These are phyloP conservation scores for Thalassoma bifasciatum DNA, from an alignment of 2,113 vertebrate species.

Conservation along the genomic window DNA sequence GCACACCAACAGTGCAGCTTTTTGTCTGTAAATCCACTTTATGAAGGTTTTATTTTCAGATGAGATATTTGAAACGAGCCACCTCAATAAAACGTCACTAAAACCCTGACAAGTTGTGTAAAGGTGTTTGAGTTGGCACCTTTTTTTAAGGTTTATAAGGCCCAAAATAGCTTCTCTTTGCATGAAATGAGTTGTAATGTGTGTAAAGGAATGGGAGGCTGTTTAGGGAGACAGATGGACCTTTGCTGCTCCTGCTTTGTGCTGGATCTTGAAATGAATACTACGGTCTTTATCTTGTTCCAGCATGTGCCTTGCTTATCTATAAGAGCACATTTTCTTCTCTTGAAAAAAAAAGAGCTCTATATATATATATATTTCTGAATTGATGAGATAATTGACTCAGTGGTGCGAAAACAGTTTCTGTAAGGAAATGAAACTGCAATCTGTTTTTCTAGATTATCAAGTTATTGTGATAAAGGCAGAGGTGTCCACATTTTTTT, in stretches of 20 bases:
- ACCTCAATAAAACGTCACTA: slow-evolving; percentile 27
- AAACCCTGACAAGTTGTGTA: slow-evolving; percentile 6
- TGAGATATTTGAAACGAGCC: neutral
- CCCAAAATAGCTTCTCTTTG: slow-evolving; percentile 45
- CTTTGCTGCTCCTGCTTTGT: neutral
- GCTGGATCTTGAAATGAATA: neutral
- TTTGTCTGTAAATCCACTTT: slow-evolving; percentile 34
- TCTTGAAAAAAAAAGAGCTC: too few species aligned
- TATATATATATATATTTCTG: too few species aligned
- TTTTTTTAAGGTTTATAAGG: slow-evolving; percentile 7
- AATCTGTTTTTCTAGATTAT: too few species aligned
- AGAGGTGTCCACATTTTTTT: too few species aligned
- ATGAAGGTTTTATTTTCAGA: slow-evolving; percentile 48
- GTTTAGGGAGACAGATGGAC: neutral
- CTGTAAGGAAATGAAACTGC: too few species aligned
- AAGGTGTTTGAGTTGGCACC: slow-evolving; percentile 19
- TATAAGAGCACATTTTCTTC: too few species aligned
- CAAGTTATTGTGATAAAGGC: too few species aligned
- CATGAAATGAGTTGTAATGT: neutral
- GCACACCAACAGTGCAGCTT: neutral
- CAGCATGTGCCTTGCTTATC: neutral
- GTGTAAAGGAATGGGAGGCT: slow-evolving; percentile 1
- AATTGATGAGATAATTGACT: too few species aligned
- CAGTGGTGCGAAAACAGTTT: too few species aligned
- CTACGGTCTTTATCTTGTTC: neutral